Percentiles rank a stretch among this genome's conserved stretches.
Conservation (phyloP, 2,888 invertebrate genomes). For the Eledona agricola region DNA sequence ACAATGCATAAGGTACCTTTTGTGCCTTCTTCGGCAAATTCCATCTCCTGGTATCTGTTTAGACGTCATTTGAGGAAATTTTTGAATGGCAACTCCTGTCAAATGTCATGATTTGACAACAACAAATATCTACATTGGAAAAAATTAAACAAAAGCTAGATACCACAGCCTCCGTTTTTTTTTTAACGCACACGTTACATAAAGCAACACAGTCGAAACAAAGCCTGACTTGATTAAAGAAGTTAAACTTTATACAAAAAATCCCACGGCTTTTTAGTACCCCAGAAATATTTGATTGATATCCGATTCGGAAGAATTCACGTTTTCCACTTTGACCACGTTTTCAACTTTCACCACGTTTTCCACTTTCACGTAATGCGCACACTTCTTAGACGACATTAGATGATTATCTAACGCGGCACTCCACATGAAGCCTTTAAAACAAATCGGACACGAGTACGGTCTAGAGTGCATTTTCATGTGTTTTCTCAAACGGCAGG, state of each 20-base stretch:
- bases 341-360: slow-evolving; percentile 25
- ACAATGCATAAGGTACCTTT: too few species aligned
- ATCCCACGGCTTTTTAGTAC: slow-evolving; percentile 13
- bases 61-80: too few species aligned
- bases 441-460: slow-evolving; percentile 51
- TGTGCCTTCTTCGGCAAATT: too few species aligned
- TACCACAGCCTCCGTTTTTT: too few species aligned
- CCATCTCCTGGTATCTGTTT: too few species aligned
- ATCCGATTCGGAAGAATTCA: slow-evolving; percentile 6
- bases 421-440: slow-evolving; percentile 50
- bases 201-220: too few species aligned
- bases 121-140: too few species aligned
- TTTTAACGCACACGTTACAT: too few species aligned
- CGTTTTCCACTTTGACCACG: slow-evolving; percentile 26
- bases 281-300: slow-evolving; percentile 28
- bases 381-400: slow-evolving; percentile 47
- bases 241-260: not conserved
- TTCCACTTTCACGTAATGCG: slow-evolving; percentile 25
- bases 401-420: slow-evolving; percentile 50
- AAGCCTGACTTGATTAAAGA: not conserved
- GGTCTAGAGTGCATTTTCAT: slow-evolving; percentile 60
- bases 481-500: slow-evolving; percentile 64
- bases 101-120: too few species aligned
- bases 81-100: too few species aligned
- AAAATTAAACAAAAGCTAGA: too few species aligned